Conservation (phyloP, 2,113 vertebrate genomes). For the Xenopus borealis region DNA sequence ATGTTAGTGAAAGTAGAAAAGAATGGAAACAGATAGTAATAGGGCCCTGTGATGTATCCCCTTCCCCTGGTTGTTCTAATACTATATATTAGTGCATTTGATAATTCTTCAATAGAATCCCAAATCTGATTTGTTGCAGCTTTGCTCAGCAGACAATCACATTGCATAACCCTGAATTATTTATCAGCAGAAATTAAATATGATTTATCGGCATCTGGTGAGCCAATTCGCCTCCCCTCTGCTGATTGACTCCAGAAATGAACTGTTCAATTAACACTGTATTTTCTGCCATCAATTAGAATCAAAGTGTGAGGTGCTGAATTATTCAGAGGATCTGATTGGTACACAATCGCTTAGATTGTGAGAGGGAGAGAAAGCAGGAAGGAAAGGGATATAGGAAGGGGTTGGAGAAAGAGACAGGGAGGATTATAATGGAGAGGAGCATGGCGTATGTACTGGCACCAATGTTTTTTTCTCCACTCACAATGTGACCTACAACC, state of each 20-base stretch:
- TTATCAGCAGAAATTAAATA: conserved; percentile 19
- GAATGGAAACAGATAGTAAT: too few species aligned
- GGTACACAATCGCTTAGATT: not conserved
- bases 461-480: too few species aligned
- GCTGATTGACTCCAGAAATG: not conserved
- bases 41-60: too few species aligned
- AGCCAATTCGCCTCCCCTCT: not conserved
- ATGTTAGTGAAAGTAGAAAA: too few species aligned
- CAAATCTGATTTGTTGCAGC: not conserved
- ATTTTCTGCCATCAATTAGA: conserved; percentile 25
- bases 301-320: conserved; percentile 22
- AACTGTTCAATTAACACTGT: conserved; percentile 26
- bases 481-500: too few species aligned
- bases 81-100: too few species aligned
- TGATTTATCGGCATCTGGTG: conserved; percentile 19
- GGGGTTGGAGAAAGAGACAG: too few species aligned
- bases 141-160: not conserved
- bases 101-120: not conserved
- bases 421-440: too few species aligned
- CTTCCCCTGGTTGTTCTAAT: too few species aligned
- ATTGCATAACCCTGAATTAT: conserved; percentile 4
- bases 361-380: too few species aligned
- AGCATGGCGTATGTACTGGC: too few species aligned
- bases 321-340: conserved; percentile 34
- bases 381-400: too few species aligned